phyloP scores from a whole-genome alignment of 2,113 vertebrate species.

The Hyla sarda region DNA sequence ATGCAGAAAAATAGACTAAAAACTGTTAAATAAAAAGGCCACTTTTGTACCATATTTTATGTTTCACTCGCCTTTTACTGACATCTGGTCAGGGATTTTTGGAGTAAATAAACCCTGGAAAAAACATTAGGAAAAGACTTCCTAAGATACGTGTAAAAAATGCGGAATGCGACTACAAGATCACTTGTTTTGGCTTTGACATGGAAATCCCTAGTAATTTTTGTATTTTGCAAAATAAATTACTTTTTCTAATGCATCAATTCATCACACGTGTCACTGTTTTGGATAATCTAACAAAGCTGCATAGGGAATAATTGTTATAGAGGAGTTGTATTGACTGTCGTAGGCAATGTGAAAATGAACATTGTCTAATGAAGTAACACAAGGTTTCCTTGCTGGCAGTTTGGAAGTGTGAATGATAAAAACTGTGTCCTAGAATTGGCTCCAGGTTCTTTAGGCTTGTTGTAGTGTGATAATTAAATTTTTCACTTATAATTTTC shows the following conservation, averaged over 20 bases:
- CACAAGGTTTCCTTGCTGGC: slow-evolving; percentile 69
- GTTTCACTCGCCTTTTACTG: too few relatives aligned
- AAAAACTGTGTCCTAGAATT: slow-evolving; percentile 71
- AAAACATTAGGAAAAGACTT: too few relatives aligned
- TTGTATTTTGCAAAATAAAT: slow-evolving; percentile 83
- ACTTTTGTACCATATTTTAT: too few relatives aligned
- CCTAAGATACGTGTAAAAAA: too few relatives aligned
- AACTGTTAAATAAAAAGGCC: too few relatives aligned
- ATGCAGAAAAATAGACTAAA: too few relatives aligned
- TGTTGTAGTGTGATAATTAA: slow-evolving; percentile 85
- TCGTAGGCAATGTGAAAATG: slow-evolving; percentile 65
- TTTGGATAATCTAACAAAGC: slow-evolving; percentile 91
- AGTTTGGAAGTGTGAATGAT: slow-evolving; percentile 64
- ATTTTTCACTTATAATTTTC: slow-evolving; percentile 86
- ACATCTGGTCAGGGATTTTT: too few relatives aligned
- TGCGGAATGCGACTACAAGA: too few relatives aligned
- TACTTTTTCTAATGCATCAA: slow-evolving; percentile 85
- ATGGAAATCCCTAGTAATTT: too few relatives aligned
- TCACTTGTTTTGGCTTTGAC: not conserved
- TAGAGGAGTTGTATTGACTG: slow-evolving; percentile 60
- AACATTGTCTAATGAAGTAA: slow-evolving; percentile 62
- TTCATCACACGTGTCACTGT: slow-evolving; percentile 90
- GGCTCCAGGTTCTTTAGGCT: slow-evolving; percentile 83
- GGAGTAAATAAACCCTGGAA: too few relatives aligned
- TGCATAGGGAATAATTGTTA: slow-evolving; percentile 71